Evolutionary conservation across 1,140 invertebrate genomes (phyloP).

Genomic region (Lerema accius): DNA sequence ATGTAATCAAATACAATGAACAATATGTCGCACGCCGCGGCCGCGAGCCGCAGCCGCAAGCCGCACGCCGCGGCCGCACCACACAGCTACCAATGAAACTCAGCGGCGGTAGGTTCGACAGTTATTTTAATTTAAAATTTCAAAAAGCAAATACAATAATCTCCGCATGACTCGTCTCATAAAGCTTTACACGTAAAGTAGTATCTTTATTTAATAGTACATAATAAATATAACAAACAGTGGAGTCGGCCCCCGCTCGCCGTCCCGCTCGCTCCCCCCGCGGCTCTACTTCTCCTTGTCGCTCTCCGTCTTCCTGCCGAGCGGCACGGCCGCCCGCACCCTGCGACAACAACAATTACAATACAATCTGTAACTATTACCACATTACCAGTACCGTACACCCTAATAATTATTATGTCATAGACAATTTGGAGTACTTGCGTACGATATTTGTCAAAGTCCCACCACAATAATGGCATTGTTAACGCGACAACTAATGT

Average conservation of each 20-base stretch:
- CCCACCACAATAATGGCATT: too few relatives aligned
- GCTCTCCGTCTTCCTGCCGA: slow-evolving; percentile 93
- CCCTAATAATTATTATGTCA: too few relatives aligned
- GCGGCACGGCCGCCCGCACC: slow-evolving; percentile 94
- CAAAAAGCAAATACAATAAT: slow-evolving; percentile 81
- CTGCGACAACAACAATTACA: slow-evolving; percentile 85
- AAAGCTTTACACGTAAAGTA: slow-evolving; percentile 81
- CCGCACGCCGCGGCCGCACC: background rate
- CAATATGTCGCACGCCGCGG: slow-evolving; percentile 6
- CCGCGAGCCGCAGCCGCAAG: slow-evolving; percentile 8
- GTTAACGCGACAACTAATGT: too few relatives aligned
- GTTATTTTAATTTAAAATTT: slow-evolving; percentile 82
- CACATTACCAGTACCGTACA: too few relatives aligned
- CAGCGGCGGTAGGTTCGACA: slow-evolving; percentile 62
- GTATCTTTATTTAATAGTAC: slow-evolving; percentile 65
- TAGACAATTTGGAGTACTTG: too few relatives aligned
- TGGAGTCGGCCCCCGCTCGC: slow-evolving; percentile 34
- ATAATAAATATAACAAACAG: slow-evolving; percentile 78
- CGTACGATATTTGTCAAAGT: too few relatives aligned
- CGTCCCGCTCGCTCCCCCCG: slow-evolving; percentile 35
- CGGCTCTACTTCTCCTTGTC: slow-evolving; percentile 92
- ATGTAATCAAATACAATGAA: slow-evolving; percentile 30
- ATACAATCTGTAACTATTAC: too few relatives aligned
- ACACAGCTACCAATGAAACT: slow-evolving; percentile 44
- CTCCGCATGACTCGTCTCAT: slow-evolving; percentile 79